Percentiles rank a stretch among this genome's conserved stretches.
These are phyloP conservation scores for Xestobium rufovillosum DNA, from an alignment of 2,888 invertebrate species.

Conservation along the genomic window DNA sequence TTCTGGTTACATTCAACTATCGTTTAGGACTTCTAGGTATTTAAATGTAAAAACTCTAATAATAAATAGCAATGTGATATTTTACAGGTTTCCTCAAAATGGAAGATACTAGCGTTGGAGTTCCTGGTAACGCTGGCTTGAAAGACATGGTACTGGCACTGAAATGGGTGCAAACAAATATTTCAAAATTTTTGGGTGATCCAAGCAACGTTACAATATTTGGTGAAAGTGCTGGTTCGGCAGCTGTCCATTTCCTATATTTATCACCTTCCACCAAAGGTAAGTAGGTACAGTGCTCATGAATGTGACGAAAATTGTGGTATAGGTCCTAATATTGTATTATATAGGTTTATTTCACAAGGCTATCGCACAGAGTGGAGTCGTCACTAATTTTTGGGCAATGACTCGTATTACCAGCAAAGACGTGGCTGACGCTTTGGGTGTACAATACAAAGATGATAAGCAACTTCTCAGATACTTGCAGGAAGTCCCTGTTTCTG, in stretches of 20 bases:
- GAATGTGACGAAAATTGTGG: too few relatives aligned
- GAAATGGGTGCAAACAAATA: conserved; percentile 47
- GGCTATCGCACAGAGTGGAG: conserved; percentile 35
- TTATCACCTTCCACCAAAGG: conserved; percentile 45
- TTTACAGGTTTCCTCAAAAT: conserved; percentile 44
- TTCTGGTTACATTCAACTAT: conserved; percentile 45
- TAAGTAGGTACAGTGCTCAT: conserved; percentile 20
- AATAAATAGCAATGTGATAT: conserved; percentile 9
- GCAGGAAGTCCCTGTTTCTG: conserved; percentile 26
- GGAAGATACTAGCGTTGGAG: conserved; percentile 41
- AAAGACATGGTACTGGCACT: conserved; percentile 42
- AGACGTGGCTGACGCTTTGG: conserved; percentile 27
- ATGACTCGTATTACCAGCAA: conserved; percentile 26
- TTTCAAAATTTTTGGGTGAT: neutral
- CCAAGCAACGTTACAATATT: conserved; percentile 40
- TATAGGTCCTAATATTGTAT: neutral
- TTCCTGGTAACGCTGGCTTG: conserved; percentile 44
- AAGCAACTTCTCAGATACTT: conserved; percentile 30
- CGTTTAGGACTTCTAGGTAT: conserved; percentile 42
- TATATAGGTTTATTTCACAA: conserved; percentile 33
- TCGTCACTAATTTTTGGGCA: conserved; percentile 31
- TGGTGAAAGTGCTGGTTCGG: conserved; percentile 49
- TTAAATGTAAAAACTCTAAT: conserved; percentile 3
- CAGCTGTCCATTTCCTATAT: conserved; percentile 44
- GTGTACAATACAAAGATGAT: conserved; percentile 31